Evolutionary conservation across 2,888 invertebrate genomes (phyloP).

Genomic region (Allygus modestus): DNA sequence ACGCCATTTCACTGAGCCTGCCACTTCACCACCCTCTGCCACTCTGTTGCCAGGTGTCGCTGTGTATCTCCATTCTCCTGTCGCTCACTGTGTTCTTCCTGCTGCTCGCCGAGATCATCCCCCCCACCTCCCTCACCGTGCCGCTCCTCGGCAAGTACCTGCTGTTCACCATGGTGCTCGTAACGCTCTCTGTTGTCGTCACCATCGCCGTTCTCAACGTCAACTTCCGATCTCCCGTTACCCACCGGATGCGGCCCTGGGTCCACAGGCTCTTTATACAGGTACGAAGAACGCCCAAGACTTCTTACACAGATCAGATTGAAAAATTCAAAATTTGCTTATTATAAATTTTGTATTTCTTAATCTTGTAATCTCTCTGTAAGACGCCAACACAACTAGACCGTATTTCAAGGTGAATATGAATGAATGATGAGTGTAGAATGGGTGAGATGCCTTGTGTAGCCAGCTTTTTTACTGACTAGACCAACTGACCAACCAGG

Average conservation of each 20-base stretch:
- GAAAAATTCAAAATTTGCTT: no score
- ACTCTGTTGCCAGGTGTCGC: slow-evolving; percentile 84
- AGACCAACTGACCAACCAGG: no score
- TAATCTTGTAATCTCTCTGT: no score
- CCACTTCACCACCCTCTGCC: no score
- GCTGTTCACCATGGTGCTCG: slow-evolving; percentile 96
- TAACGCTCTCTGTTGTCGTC: slow-evolving; percentile 94
- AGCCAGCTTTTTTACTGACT: no score
- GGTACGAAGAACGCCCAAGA: slow-evolving; percentile 83
- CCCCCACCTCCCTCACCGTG: slow-evolving; percentile 94
- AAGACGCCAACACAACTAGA: no score
- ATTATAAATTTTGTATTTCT: no score
- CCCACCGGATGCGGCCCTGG: slow-evolving; percentile 95
- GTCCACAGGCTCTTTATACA: slow-evolving; percentile 81
- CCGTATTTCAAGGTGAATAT: no score
- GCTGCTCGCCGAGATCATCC: slow-evolving; percentile 95
- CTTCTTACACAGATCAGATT: no score
- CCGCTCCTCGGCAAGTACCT: slow-evolving; percentile 95
- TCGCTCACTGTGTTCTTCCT: slow-evolving; percentile 97
- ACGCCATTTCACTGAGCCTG: no score
- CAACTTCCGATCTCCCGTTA: slow-evolving; percentile 93
- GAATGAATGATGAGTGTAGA: no score
- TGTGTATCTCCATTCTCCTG: slow-evolving; percentile 95
- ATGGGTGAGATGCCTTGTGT: no score
- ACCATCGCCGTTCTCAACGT: slow-evolving; percentile 96